Conservation (phyloP, 2,888 invertebrate species). For the Nymphalis polychloros region DNA sequence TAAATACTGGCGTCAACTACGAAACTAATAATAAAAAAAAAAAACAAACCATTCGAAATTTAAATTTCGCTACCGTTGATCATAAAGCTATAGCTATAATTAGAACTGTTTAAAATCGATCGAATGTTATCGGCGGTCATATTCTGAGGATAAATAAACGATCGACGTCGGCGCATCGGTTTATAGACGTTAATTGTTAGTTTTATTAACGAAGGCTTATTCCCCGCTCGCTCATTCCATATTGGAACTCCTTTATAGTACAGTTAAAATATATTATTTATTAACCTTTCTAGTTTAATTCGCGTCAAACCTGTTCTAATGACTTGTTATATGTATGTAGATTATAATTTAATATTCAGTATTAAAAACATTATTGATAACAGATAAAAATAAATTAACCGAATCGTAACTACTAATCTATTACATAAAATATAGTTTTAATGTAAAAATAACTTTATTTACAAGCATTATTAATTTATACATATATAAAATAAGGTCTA, state of each 20-base stretch:
- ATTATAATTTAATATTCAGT: too few species aligned
- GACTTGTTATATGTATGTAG: too few species aligned
- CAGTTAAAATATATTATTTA: background rate
- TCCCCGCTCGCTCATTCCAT: conserved; percentile 41
- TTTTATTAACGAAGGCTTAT: conserved; percentile 59
- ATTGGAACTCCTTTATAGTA: conserved; percentile 40
- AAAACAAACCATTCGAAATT: conserved; percentile 9
- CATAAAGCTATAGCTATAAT: conserved; percentile 15
- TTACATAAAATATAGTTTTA: too few species aligned
- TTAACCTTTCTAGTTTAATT: background rate
- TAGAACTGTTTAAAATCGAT: conserved; percentile 38
- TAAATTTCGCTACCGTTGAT: conserved; percentile 27
- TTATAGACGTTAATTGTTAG: conserved; percentile 77
- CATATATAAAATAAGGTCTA: background rate
- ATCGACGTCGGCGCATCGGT: conserved; percentile 57
- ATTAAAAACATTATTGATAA: too few species aligned
- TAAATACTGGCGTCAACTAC: too few species aligned
- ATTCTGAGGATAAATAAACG: conserved; percentile 56
- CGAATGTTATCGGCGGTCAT: conserved; percentile 42
- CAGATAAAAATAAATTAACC: too few species aligned
- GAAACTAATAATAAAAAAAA: background rate
- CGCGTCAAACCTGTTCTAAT: too few species aligned
- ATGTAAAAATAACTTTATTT: background rate
- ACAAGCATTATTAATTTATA: background rate
- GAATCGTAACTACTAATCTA: too few species aligned